Conservation (phyloP, 1,140 invertebrate species). For the Goniozus legneri region DNA sequence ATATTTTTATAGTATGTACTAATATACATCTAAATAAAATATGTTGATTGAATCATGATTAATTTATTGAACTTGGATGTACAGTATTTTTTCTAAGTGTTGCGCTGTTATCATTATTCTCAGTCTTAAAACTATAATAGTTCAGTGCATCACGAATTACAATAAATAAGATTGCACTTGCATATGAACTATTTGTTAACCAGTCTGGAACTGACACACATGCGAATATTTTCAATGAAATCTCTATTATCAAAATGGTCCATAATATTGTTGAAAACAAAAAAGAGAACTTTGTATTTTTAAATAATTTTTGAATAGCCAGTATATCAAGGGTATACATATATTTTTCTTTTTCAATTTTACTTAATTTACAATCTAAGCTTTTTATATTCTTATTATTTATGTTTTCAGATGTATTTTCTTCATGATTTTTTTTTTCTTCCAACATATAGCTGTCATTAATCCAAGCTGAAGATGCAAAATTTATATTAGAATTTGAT, state of each 20-base stretch:
- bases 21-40: not conserved
- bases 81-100: slow-evolving; percentile 25
- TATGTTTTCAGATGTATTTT: too few species aligned
- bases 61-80: slow-evolving; percentile 20
- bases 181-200: slow-evolving; percentile 23
- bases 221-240: slow-evolving; percentile 26
- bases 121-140: slow-evolving; percentile 25
- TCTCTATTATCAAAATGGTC: slow-evolving; percentile 30
- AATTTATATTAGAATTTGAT: too few species aligned
- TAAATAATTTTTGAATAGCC: slow-evolving; percentile 12
- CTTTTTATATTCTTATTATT: too few species aligned
- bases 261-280: slow-evolving; percentile 25
- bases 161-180: slow-evolving; percentile 19
- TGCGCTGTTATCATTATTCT: slow-evolving; percentile 9
- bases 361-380: too few species aligned
- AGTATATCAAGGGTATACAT: too few species aligned
- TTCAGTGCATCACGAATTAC: slow-evolving; percentile 31
- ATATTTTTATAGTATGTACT: too few species aligned
- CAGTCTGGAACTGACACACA: slow-evolving; percentile 20
- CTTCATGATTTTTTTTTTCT: too few species aligned
- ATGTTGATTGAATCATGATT: not conserved
- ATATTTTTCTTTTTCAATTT: slow-evolving; percentile 4
- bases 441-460: too few species aligned
- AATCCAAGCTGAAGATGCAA: too few species aligned
- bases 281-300: slow-evolving; percentile 19